phyloP scores from a whole-genome alignment of 2,797 vertebrate species.

The Macropodus opercularis region DNA sequence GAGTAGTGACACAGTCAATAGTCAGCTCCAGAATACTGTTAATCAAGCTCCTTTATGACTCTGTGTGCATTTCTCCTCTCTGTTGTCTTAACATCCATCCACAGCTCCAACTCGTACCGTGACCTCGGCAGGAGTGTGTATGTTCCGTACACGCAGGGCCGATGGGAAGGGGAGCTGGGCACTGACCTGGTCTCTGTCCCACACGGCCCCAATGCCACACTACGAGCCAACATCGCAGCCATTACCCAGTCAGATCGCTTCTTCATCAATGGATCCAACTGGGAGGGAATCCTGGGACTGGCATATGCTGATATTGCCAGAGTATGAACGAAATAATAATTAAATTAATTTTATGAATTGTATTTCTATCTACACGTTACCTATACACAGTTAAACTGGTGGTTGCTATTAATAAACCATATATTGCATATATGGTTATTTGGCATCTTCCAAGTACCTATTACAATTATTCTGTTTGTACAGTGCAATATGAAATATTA shows the following conservation, averaged over 20 bases:
- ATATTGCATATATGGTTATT: too few relatives aligned
- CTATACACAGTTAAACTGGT: too few relatives aligned
- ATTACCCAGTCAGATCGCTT: constrained; percentile 98
- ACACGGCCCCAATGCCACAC: constrained; percentile 92
- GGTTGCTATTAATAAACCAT: too few relatives aligned
- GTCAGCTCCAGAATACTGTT: too few relatives aligned
- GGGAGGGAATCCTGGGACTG: constrained; percentile 97
- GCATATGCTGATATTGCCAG: constrained; percentile 96
- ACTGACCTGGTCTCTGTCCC: constrained; percentile 95
- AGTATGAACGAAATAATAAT: constrained; percentile 74
- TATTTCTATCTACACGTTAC: too few relatives aligned
- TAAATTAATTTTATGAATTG: too few relatives aligned
- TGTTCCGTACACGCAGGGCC: constrained; percentile 98
- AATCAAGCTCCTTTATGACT: background rate
- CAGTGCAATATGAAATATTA: background rate
- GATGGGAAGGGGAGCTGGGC: constrained; percentile 98
- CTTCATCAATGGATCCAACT: constrained; percentile 99
- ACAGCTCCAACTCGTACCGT: constrained; percentile 89
- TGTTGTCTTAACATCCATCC: background rate
- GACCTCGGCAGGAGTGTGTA: constrained; percentile 94
- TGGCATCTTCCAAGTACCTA: too few relatives aligned
- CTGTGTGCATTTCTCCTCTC: background rate
- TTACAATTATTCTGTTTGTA: too few relatives aligned
- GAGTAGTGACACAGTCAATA: constrained; percentile 74
- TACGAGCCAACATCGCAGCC: constrained; percentile 95